Evolutionary conservation across 2,113 vertebrate genomes (phyloP).

Genomic region (Lepidothrix coronata): DNA sequence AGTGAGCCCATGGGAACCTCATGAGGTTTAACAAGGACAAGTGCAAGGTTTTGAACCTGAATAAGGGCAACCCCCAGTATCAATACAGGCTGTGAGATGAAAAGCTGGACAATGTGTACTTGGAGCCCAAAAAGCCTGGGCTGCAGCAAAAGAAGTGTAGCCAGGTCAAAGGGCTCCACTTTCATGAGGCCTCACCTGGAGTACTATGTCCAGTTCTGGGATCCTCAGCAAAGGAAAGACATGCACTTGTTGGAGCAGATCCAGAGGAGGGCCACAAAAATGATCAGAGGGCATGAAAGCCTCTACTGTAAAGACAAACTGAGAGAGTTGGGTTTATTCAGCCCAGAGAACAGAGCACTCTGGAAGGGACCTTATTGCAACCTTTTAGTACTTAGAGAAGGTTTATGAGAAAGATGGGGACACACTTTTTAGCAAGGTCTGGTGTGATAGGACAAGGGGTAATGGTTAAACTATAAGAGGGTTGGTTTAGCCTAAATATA

Average conservation of each 20-base stretch:
- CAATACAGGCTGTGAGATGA: background rate
- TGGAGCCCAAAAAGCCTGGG: background rate
- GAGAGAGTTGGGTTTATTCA: background rate
- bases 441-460: background rate
- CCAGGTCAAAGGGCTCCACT: accelerated
- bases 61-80: no score
- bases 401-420: background rate
- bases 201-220: background rate
- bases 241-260: background rate
- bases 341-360: background rate
- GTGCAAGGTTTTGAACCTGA: background rate
- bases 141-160: background rate
- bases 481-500: background rate
- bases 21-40: background rate
- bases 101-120: background rate
- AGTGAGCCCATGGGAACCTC: background rate
- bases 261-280: background rate
- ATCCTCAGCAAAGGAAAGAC: background rate
- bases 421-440: background rate
- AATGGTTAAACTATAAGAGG: background rate
- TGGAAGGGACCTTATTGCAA: background rate
- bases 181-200: background rate
- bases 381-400: background rate
- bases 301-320: background rate
- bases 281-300: background rate